Evolutionary conservation across 2,888 invertebrate species (phyloP).

Genomic region (Bugulina stolonifera): DNA sequence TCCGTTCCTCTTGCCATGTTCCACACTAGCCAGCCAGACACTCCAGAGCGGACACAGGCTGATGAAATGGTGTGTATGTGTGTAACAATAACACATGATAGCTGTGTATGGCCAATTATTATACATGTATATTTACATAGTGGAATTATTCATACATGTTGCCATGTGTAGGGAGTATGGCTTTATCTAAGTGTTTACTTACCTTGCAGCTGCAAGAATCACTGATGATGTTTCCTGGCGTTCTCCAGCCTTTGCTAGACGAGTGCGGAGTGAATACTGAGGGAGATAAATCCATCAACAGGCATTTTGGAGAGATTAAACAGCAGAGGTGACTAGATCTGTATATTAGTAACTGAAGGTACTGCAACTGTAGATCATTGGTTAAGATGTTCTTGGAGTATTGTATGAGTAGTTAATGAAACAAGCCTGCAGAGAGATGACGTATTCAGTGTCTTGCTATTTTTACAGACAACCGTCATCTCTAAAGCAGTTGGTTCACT

Average conservation of each 20-base stretch:
- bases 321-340: neutral
- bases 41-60: constrained; percentile 35
- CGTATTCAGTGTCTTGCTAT: too few species aligned
- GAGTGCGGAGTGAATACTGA: constrained; percentile 72
- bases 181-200: too few species aligned
- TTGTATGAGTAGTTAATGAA: too few species aligned
- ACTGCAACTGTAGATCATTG: too few species aligned
- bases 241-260: constrained; percentile 67
- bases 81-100: too few species aligned
- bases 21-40: constrained; percentile 30
- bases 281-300: constrained; percentile 7
- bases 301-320: neutral
- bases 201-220: constrained; percentile 63
- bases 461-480: constrained; percentile 60
- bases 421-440: too few species aligned
- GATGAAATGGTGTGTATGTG: constrained; percentile 56
- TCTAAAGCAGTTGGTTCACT: constrained; percentile 64
- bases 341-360: too few species aligned
- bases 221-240: constrained; percentile 74
- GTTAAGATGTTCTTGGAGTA: too few species aligned
- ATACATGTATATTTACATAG: too few species aligned
- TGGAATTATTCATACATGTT: too few species aligned
- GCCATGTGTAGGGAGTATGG: too few species aligned
- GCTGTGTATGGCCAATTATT: too few species aligned
- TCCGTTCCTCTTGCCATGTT: constrained; percentile 65